Evolutionary conservation across 37 sponge, comb jelly and placozoan species (phyloP).

Genomic region (Axinella damicornis): DNA sequence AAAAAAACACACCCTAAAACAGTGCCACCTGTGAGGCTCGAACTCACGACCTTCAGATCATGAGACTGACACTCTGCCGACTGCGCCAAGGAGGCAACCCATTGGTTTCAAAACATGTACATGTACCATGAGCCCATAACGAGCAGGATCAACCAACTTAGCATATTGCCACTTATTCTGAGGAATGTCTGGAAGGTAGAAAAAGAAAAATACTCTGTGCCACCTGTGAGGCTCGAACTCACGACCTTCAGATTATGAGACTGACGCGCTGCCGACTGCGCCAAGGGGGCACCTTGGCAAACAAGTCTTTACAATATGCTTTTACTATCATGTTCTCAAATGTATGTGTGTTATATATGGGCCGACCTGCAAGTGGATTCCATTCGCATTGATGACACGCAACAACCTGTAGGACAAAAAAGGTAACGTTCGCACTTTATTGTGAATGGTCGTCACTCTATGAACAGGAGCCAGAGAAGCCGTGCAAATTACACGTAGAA

Average conservation of each 20-base stretch:
- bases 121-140: too few species aligned
- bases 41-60: slow-evolving; percentile 97
- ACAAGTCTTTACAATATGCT: too few species aligned
- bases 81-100: slow-evolving; percentile 93
- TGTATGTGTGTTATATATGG: too few species aligned
- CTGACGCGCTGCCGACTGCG: slow-evolving; percentile 95
- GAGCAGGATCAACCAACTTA: too few species aligned
- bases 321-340: too few species aligned
- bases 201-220: slow-evolving; percentile 63
- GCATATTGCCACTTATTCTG: too few species aligned
- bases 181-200: too few species aligned
- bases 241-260: slow-evolving; percentile 98
- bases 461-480: too few species aligned
- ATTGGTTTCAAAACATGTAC: too few species aligned
- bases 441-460: neutral
- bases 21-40: slow-evolving; percentile 93
- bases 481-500: too few species aligned
- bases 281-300: slow-evolving; percentile 46
- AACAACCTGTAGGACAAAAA: neutral
- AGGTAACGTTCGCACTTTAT: neutral
- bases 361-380: slow-evolving; percentile 67
- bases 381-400: slow-evolving; percentile 53
- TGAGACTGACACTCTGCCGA: slow-evolving; percentile 95
- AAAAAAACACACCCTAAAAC: slow-evolving; percentile 47
- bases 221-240: slow-evolving; percentile 95